Percentiles rank a stretch among this genome's conserved stretches.
These are phyloP conservation scores for Pseudorasbora parva DNA, from an alignment of 2,113 vertebrate genomes.

Conservation along the genomic window DNA sequence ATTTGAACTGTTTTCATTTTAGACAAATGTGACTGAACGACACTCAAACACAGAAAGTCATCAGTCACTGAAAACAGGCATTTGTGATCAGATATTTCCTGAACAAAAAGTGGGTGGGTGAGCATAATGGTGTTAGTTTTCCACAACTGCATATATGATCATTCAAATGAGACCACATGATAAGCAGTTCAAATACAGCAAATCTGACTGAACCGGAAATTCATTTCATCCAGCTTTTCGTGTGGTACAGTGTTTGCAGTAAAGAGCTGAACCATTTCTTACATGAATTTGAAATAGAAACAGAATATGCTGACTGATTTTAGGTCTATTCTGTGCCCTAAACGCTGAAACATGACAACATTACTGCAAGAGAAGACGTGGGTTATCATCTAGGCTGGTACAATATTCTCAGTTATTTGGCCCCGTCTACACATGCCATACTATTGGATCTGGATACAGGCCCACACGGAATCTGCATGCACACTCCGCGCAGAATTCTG, in stretches of 20 bases:
- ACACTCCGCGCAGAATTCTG: too few species aligned
- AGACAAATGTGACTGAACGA: not conserved
- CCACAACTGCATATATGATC: not conserved
- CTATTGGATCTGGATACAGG: not conserved
- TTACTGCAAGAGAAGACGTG: not conserved
- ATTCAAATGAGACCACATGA: slow-evolving; percentile 14
- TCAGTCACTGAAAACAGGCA: not conserved
- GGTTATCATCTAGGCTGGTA: not conserved
- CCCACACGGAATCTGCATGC: too few species aligned
- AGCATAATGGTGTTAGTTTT: too few species aligned
- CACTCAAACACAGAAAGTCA: not conserved
- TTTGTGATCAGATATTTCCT: not conserved
- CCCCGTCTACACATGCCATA: not conserved
- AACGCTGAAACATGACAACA: not conserved
- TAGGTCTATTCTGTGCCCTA: not conserved
- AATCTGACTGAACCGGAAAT: not conserved
- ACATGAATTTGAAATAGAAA: not conserved
- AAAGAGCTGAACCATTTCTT: not conserved
- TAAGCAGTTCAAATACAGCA: not conserved
- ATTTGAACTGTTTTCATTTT: not conserved
- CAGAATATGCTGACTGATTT: not conserved
- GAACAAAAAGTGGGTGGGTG: not conserved
- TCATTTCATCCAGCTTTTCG: not conserved
- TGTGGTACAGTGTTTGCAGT: not conserved
- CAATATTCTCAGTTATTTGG: not conserved